Conservation (phyloP, 1,140 invertebrate genomes). For the Danaus plexippus region DNA sequence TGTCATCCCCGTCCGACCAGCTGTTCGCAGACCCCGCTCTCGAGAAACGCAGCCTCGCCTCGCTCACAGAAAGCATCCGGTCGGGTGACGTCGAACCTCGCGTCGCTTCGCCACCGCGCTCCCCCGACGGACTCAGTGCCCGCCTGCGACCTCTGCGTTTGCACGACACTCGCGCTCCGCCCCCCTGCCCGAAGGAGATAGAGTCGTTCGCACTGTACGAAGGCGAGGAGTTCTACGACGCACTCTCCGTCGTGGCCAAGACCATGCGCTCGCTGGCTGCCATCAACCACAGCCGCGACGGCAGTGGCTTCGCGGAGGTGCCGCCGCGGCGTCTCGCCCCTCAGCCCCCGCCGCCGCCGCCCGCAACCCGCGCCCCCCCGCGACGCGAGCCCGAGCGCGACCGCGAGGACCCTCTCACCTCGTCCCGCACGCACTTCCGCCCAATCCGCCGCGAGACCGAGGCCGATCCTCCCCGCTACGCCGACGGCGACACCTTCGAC, state of each 20-base stretch:
- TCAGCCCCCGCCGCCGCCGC: conserved; percentile 20
- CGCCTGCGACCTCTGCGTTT: conserved; percentile 56
- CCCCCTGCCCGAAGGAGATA: conserved; percentile 29
- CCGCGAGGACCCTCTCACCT: conserved; percentile 80
- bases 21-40: conserved; percentile 54
- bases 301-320: conserved; percentile 74
- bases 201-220: conserved; percentile 49
- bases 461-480: conserved; percentile 60
- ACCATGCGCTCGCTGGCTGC: conserved; percentile 63
- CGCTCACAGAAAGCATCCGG: conserved; percentile 59
- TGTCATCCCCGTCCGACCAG: conserved; percentile 71
- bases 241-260: conserved; percentile 46
- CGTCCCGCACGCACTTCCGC: conserved; percentile 81
- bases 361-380: conserved; percentile 17
- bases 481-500: conserved; percentile 79
- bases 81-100: conserved; percentile 43
- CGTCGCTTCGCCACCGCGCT: conserved; percentile 34
- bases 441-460: conserved; percentile 77
- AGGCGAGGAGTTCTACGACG: conserved; percentile 50
- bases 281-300: conserved; percentile 73
- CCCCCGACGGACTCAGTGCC: conserved; percentile 53
- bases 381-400: conserved; percentile 14
- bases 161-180: conserved; percentile 39
- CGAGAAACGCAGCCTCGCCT: conserved; percentile 52
- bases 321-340: conserved; percentile 52